Evolutionary conservation across 2,888 invertebrate genomes (phyloP), one percentile per base, ranked within the genome.

Genomic region (Thelaira solivaga): DNA sequence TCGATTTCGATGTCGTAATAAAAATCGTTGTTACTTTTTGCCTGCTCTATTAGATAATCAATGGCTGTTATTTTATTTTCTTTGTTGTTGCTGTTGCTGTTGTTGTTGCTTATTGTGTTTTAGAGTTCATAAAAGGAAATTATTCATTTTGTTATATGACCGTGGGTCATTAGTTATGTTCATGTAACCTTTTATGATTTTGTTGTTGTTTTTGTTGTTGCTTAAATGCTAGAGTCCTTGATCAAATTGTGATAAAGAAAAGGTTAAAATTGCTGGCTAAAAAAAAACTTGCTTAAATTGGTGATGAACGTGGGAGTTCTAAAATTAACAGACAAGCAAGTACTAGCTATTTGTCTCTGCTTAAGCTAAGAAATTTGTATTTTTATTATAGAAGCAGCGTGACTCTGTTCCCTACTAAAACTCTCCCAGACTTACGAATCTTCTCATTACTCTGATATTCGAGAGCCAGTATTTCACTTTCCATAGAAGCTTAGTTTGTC

Each of bases 161-260:
- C 78, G 78, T 74, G 74, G 78, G 78, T 78, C 78, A 78, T 78
- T 78, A 68, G 62, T 68, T 77, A 26, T 77, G 73, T 62, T 57
- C 77, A 68, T 57, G 68, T 77, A 74, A 78, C 74, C 74, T 78
- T 78, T 76, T 73, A 45, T 62, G 34, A 24, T 34, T n/a, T 11
- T 6, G 4, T 29, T 13, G 4, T 29, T 59, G 11, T 51, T 71
- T 7, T 61, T 61, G n/a, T 43, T 71, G 34, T 45, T 49, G 45
- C 18, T 43, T 53, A 64, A 69, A 65, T 69, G 74, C 47, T 62
- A 69, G n/a, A n/a, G 74, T 78, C 78, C 78, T 78, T 78, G 78
- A 78, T 78, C 45, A 69, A 59, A 34, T 47, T 74, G 64, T 61
- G 69, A 53, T 49, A 24, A 74, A 51, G 31, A 45, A 69, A 78